Evolutionary conservation across 2,113 vertebrate species (phyloP).

Genomic region (Thamnaconus septentrionalis): DNA sequence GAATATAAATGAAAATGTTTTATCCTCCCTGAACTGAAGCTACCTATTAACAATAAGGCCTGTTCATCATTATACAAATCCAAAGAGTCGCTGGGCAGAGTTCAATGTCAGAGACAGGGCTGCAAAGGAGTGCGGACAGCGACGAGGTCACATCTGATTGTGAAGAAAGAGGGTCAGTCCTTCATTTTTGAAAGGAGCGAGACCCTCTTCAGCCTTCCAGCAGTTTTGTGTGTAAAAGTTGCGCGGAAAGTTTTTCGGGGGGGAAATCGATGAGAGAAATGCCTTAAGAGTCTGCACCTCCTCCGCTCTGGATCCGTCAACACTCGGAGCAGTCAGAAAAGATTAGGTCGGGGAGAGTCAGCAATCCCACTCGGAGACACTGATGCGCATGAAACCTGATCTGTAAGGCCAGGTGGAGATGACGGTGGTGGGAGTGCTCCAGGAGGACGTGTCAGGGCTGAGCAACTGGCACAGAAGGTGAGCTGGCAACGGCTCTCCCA

Average conservation of each 20-base stretch:
- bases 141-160: too few relatives aligned
- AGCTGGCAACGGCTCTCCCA: constrained; percentile 32
- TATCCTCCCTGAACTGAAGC: too few relatives aligned
- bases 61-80: too few relatives aligned
- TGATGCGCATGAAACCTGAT: constrained; percentile 55
- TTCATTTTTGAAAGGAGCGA: too few relatives aligned
- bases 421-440: neutral
- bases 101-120: too few relatives aligned
- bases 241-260: constrained; percentile 6
- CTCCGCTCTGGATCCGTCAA: constrained; percentile 34
- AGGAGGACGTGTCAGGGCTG: constrained; percentile 35
- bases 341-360: constrained; percentile 52
- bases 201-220: too few relatives aligned
- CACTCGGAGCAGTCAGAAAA: constrained; percentile 44
- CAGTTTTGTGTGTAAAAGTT: too few relatives aligned
- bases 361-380: constrained; percentile 43
- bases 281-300: constrained; percentile 38
- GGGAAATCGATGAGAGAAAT: constrained; percentile 39
- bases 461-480: constrained; percentile 59
- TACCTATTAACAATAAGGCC: too few relatives aligned
- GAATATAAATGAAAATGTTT: too few relatives aligned
- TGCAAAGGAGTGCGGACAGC: too few relatives aligned
- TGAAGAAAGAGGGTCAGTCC: too few relatives aligned
- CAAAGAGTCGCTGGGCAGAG: too few relatives aligned
- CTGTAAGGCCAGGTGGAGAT: constrained; percentile 43